Evolutionary conservation across 2,113 vertebrate genomes (phyloP), one percentile per base, ranked within the genome.

Genomic region (Spheniscus mendiculus): DNA sequence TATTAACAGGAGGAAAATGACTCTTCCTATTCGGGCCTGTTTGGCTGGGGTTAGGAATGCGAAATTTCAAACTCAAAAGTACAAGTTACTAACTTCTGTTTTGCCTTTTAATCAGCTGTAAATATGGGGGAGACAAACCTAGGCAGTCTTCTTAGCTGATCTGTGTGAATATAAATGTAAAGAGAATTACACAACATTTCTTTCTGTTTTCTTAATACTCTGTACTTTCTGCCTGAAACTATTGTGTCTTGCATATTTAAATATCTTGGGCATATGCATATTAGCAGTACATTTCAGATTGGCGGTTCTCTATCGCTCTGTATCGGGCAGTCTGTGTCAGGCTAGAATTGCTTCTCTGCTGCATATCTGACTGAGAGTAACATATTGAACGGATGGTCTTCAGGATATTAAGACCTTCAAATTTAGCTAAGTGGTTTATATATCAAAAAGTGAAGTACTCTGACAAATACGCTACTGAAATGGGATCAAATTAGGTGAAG

Each of bases 401-500:
- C 19, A 30, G 80, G 26, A 66, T 67, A 62, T 11, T 23, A 34
- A 58, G 61, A 34, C 67, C 80, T 78, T 72, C 14, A 62, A 78
- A 95, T 93, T 89, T 89, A 93, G 52, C 52, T 79, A 76, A 93
- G 65, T 94, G 90, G 50, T 61, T 94, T 84, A 29, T 81, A 67
- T 63, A 72, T 90, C 30, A 87, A 71, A 81, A 89, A 87, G 17
- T 19, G 7, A 89, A 91, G 52, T 40, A 53, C 62, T 91, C 53
- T 70, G 58, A 77, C 32, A 95, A 91, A 79, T 87, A 44, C 0
- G 2, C 77, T 85, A 21, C 36, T 80, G 78, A 79, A 85, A 80
- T 73, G 36, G 62, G 49, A 91, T 96, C 49, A 73, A 94, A 87
- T 95, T 89, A 96, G 70, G 49, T 92, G 50, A 95, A 95, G 73